A percentile compares a stretch with the other conserved stretches of the same genome.
Conservation (phyloP, 2,113 vertebrate species). For the Ctenodactylus gundi region DNA sequence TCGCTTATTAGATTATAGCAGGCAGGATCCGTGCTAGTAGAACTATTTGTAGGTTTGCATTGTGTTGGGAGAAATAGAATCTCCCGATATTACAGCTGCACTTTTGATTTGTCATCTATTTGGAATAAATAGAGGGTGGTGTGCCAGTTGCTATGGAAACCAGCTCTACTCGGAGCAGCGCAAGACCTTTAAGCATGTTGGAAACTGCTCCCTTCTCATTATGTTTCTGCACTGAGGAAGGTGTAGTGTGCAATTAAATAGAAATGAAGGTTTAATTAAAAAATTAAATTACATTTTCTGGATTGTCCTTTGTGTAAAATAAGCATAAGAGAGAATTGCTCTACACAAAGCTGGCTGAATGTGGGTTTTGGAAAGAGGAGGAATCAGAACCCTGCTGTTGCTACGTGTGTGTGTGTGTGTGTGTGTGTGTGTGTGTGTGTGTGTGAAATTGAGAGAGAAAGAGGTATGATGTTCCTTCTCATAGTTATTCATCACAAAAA, state of each 20-base stretch:
- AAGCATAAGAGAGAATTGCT: background rate
- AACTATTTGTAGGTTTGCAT: conserved; percentile 48
- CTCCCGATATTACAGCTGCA: conserved; percentile 53
- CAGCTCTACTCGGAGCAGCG: background rate
- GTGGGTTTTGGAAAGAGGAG: conserved; percentile 15
- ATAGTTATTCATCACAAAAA: background rate
- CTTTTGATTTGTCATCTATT: conserved; percentile 75
- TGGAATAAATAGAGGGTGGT: conserved; percentile 68
- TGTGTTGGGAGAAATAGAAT: conserved; percentile 61
- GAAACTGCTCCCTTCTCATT: conserved; percentile 70
- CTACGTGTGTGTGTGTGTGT: background rate
- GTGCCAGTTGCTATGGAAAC: conserved; percentile 80
- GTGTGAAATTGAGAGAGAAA: background rate
- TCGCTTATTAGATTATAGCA: background rate
- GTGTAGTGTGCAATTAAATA: conserved; percentile 69
- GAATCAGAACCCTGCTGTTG: background rate
- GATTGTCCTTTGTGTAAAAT: conserved; percentile 7
- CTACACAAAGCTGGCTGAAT: background rate
- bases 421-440: background rate
- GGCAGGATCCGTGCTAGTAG: background rate
- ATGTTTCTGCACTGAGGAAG: conserved; percentile 54
- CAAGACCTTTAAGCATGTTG: background rate
- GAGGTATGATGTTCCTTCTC: background rate
- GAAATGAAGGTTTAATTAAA: conserved; percentile 70
- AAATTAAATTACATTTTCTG: conserved; percentile 72